Evolutionary conservation across 2,888 invertebrate genomes (phyloP).

Genomic region (Aphodius granarius): DNA sequence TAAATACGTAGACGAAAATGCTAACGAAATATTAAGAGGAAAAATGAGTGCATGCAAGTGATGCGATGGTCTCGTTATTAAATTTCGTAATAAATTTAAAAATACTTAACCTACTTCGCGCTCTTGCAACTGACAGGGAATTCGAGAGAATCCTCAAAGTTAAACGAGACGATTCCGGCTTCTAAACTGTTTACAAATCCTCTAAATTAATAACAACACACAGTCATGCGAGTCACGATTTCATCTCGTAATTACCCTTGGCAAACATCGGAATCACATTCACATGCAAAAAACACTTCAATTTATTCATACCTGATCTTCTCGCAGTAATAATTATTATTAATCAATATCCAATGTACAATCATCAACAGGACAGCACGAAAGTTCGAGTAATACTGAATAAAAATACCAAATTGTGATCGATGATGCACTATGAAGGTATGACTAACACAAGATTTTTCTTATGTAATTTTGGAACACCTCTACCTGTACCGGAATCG

Average conservation of each 20-base stretch:
- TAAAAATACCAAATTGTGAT: background rate
- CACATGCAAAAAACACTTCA: constrained; percentile 1
- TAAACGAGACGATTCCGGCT: background rate
- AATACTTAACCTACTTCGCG: constrained; percentile 9
- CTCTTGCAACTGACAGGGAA: background rate
- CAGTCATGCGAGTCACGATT: constrained; percentile 6
- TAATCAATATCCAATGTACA: background rate
- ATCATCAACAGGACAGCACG: background rate
- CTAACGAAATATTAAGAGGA: background rate
- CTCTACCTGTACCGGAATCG: background rate
- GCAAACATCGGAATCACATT: constrained; percentile 1
- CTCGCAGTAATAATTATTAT: background rate
- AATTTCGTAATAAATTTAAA: constrained; percentile 9
- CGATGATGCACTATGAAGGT: background rate
- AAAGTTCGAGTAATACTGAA: background rate
- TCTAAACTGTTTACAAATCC: background rate
- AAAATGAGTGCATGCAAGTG: background rate
- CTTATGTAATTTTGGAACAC: background rate
- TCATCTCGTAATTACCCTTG: background rate
- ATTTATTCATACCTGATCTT: background rate
- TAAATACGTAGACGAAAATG: background rate
- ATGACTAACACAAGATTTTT: background rate
- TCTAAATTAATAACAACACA: background rate
- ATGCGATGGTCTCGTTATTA: background rate
- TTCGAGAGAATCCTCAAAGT: background rate